Evolutionary conservation across 2,113 vertebrate genomes (phyloP).

Genomic region (Camelus bactrianus): DNA sequence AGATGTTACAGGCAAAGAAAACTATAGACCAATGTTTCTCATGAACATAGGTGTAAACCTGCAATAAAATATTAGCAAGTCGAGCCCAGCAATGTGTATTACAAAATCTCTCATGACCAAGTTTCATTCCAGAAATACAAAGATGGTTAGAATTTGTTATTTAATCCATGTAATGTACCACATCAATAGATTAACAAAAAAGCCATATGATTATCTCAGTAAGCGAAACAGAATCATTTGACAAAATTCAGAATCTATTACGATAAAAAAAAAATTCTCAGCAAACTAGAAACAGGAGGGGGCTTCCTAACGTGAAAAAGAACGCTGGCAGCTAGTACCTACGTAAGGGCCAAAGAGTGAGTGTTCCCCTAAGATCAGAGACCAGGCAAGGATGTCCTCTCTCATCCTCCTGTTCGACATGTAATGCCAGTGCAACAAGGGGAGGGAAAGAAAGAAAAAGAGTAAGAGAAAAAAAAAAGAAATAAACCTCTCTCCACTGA

Average conservation of each 20-base stretch:
- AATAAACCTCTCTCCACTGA: too few relatives aligned
- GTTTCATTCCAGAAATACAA: background rate
- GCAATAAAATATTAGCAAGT: background rate
- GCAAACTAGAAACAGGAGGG: background rate
- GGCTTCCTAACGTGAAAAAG: background rate
- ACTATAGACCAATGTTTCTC: background rate
- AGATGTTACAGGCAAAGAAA: background rate
- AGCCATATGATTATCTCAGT: background rate
- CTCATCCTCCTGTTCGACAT: background rate
- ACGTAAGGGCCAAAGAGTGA: background rate
- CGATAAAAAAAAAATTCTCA: background rate
- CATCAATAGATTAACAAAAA: background rate
- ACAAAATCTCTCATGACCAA: background rate
- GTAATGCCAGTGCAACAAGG: background rate
- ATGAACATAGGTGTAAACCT: background rate
- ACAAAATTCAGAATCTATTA: background rate
- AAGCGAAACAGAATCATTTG: background rate
- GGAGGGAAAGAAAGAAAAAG: background rate
- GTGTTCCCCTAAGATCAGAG: background rate
- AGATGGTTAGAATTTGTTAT: background rate
- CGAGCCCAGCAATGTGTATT: background rate
- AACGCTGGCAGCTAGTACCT: fast-evolving
- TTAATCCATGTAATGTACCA: fast-evolving
- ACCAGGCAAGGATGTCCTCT: background rate
- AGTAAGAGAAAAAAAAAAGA: background rate